phyloP scores from a whole-genome alignment of 2,797 vertebrate species.

The Lacerta agilis region DNA sequence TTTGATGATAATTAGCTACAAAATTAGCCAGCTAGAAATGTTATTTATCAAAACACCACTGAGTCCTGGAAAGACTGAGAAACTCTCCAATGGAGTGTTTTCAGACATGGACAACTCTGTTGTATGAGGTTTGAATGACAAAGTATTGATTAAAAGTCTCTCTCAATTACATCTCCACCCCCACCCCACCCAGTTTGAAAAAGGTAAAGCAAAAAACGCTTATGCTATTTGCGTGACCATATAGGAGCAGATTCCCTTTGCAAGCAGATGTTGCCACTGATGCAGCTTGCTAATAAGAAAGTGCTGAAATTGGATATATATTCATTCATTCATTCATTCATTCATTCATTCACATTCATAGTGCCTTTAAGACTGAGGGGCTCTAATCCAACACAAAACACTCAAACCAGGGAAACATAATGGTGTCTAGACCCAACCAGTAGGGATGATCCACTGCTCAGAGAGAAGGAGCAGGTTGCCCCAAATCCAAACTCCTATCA shows the following conservation, averaged over 20 bases:
- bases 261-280: background rate
- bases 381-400: background rate
- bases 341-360: background rate
- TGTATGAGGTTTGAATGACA: conserved; percentile 62
- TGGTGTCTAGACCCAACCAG: background rate
- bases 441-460: background rate
- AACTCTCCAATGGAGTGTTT: conserved; percentile 62
- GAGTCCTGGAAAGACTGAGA: conserved; percentile 55
- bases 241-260: background rate
- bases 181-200: conserved; percentile 44
- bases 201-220: conserved; percentile 44
- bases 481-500: background rate
- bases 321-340: no score
- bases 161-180: conserved; percentile 38
- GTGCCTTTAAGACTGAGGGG: background rate
- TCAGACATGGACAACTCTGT: conserved; percentile 65
- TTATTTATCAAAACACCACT: conserved; percentile 69
- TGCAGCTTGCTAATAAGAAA: background rate
- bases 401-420: background rate
- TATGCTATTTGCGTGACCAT: conserved; percentile 21
- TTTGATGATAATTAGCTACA: conserved; percentile 76
- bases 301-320: background rate
- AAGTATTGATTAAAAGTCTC: conserved; percentile 65
- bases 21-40: conserved; percentile 73
- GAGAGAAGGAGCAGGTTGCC: background rate